Evolutionary conservation across 2,113 vertebrate species (phyloP), one percentile per base, ranked within the genome.

Genomic region (Dicentrarchus labrax): DNA sequence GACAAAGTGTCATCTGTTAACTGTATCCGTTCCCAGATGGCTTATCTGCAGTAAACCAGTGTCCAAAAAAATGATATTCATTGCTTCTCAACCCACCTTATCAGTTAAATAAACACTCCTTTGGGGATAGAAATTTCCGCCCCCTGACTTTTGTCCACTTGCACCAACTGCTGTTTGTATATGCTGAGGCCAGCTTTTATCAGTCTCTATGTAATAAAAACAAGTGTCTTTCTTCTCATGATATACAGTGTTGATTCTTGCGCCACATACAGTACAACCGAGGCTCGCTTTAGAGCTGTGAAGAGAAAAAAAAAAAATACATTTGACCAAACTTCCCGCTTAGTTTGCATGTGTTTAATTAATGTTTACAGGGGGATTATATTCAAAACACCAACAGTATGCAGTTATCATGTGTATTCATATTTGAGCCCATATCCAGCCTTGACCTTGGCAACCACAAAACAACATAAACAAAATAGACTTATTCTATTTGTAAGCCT

Each of bases 31-130:
- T 91, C 88, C 84, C 75, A 88, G 87, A 91, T 88, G 83, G 79
- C 93, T 95, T 95, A 95, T 95, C 89, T 89, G 84, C 83, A 83
- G 84, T 85, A 88, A 94, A 92, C 82, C 91, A 83, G 79, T 76
- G 88, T 86, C 86, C 83, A 95, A 94, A 88, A 97, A 97, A 97
- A 97, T 96, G 93, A 97, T 96, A 97, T 96, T 97, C 96, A 97
- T 97, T 97, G 96, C 97, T 96, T 97, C 96, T 97, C 95, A 75
- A 95, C 95, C 95, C 94, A 79, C 85, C 94, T 96, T 97, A 97
- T 97, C 97, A 96, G 96, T 95, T 96, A 97, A 96, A 97, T 95
- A 97, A 96, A 97, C 94, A 95, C 94, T 96, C 95, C 95, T 89
- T 76, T 77, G 53, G 69, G 81, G 80, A 81, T 50, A 81, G 70